Conservation (phyloP, 2,797 vertebrate species). For the Eidolon dupreanum region DNA sequence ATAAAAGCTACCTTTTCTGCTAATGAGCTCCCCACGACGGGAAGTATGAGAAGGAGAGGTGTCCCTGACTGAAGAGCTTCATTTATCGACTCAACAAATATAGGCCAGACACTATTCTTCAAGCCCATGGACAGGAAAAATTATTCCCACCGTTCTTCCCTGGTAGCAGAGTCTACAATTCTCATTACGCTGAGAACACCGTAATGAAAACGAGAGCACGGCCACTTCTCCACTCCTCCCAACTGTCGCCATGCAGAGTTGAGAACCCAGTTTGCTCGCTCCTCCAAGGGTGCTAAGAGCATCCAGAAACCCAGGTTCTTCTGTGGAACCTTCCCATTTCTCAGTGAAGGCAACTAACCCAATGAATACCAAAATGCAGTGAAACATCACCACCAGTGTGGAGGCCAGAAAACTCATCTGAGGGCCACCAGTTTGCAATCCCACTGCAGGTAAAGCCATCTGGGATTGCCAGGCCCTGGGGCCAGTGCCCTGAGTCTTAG, state of each 20-base stretch:
- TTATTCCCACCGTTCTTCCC: not conserved
- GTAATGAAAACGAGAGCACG: not conserved
- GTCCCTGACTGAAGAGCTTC: not conserved
- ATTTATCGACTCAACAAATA: not conserved
- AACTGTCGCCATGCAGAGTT: fast-evolving
- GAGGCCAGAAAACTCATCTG: no score
- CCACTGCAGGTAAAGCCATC: not conserved
- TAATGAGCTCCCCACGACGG: not conserved
- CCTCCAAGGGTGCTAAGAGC: not conserved
- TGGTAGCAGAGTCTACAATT: not conserved
- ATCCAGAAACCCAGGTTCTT: not conserved
- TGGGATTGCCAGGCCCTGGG: fast-evolving
- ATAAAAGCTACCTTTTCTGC: not conserved
- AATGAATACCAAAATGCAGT: not conserved
- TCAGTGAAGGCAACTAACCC: not conserved
- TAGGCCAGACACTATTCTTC: not conserved
- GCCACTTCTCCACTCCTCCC: not conserved
- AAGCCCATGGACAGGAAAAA: not conserved
- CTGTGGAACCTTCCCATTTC: not conserved
- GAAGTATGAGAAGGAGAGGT: not conserved
- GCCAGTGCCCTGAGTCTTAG: not conserved
- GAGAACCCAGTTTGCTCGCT: not conserved
- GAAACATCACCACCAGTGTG: not conserved
- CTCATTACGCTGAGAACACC: not conserved
- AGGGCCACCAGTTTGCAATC: not conserved